phyloP scores from a whole-genome alignment of 1,140 invertebrate genomes.

The Mactra quadrangularis region DNA sequence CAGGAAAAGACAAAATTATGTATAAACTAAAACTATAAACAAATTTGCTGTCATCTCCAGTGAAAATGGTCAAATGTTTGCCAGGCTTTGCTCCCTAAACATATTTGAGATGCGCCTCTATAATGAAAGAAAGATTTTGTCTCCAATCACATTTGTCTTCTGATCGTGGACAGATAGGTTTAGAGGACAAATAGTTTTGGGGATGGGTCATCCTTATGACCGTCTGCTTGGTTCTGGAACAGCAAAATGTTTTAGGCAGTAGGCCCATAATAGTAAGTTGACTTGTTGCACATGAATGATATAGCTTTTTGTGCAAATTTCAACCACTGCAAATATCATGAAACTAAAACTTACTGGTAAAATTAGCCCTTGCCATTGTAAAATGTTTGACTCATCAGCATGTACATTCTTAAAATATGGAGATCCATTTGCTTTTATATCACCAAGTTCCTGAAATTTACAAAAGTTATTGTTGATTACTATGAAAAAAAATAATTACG shows the following conservation, averaged over 20 bases:
- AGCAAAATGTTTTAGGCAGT: background rate
- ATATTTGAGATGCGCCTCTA: too few species aligned
- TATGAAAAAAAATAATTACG: too few species aligned
- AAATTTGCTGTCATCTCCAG: too few species aligned
- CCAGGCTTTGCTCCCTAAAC: too few species aligned
- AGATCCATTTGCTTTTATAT: constrained; percentile 63
- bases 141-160: too few species aligned
- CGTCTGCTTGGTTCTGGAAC: background rate
- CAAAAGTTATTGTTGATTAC: background rate
- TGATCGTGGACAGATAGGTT: too few species aligned
- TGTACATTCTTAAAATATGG: constrained; percentile 71
- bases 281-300: background rate
- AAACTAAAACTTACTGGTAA: constrained; percentile 86
- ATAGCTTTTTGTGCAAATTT: background rate
- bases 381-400: constrained; percentile 79
- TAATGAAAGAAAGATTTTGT: too few species aligned
- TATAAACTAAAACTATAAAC: too few species aligned
- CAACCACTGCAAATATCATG: background rate
- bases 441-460: constrained; percentile 83
- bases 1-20: too few species aligned
- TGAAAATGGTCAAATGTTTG: too few species aligned
- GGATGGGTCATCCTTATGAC: too few species aligned
- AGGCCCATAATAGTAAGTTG: background rate
- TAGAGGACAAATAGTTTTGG: too few species aligned
- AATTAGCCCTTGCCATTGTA: constrained; percentile 82